These are phyloP conservation scores for Fopius arisanus DNA, from an alignment of 1,140 invertebrate species.

Conservation along the genomic window DNA sequence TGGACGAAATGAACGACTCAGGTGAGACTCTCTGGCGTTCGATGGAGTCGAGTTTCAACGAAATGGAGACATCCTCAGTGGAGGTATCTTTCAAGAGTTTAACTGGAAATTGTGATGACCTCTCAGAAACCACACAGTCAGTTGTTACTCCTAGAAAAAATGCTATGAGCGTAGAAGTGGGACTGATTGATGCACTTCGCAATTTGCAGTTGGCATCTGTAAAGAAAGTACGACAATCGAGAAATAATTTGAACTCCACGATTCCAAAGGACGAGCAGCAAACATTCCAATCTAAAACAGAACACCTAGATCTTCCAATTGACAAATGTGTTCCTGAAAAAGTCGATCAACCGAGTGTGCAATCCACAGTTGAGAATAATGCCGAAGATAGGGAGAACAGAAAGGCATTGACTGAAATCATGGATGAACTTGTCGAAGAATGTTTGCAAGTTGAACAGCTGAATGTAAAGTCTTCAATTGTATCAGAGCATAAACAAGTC, in stretches of 20 bases:
- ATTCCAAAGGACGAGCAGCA: neutral
- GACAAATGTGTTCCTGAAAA: neutral
- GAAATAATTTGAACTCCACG: too few relatives aligned
- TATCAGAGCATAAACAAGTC: too few relatives aligned
- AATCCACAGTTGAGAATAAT: neutral
- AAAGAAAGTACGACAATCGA: too few relatives aligned
- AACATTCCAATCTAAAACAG: neutral
- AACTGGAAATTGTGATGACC: neutral
- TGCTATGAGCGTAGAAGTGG: neutral
- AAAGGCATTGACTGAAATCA: neutral
- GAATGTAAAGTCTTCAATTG: too few relatives aligned
- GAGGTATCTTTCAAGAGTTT: neutral
- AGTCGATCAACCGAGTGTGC: neutral
- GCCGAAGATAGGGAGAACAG: too few relatives aligned
- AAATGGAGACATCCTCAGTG: neutral
- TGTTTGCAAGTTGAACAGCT: too few relatives aligned
- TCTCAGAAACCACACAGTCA: neutral
- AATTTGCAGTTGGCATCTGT: neutral
- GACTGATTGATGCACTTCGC: neutral
- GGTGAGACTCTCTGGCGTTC: conserved; percentile 17
- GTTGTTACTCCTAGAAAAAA: neutral
- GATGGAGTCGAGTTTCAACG: neutral
- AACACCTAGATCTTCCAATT: neutral
- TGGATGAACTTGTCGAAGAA: neutral
- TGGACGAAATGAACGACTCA: neutral